phyloP scores from a whole-genome alignment of 2,113 vertebrate genomes.

The Hydropotes inermis region DNA sequence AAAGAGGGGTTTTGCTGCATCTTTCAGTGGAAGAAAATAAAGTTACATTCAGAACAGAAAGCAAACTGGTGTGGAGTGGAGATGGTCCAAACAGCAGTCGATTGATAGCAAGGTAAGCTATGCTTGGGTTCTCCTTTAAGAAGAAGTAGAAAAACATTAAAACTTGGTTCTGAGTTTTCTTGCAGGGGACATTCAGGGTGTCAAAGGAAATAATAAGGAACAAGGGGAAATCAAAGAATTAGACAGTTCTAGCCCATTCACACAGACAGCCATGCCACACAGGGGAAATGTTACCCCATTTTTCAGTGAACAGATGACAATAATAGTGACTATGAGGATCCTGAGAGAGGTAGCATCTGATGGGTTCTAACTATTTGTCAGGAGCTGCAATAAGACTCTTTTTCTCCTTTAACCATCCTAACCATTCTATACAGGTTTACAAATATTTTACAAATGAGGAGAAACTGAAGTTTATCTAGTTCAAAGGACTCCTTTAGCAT shows the following conservation, averaged over 20 bases:
- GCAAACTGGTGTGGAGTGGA: conserved; percentile 52
- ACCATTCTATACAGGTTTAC: fast-evolving
- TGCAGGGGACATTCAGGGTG: background rate
- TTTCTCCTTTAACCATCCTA: background rate
- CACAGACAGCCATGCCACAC: background rate
- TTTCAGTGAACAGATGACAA: fast-evolving
- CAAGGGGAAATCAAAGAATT: background rate
- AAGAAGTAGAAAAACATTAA: background rate
- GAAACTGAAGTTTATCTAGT: fast-evolving
- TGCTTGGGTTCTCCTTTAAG: background rate
- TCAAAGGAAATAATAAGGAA: background rate
- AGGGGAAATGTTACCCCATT: fast-evolving
- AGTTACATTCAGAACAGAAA: conserved; percentile 69
- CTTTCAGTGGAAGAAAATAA: conserved; percentile 55
- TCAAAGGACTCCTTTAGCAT: background rate
- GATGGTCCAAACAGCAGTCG: conserved; percentile 13
- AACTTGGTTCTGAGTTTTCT: background rate
- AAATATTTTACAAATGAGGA: background rate
- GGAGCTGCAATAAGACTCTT: fast-evolving
- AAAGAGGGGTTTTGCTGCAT: conserved; percentile 71
- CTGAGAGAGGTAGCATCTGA: background rate
- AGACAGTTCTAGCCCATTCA: background rate
- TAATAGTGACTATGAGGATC: fast-evolving
- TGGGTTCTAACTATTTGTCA: fast-evolving
- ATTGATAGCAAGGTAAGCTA: background rate